A percentile compares a stretch with the other conserved stretches of the same genome.
Evolutionary conservation across 2,113 vertebrate genomes (phyloP).

Genomic region (Poicephalus meyeri): DNA sequence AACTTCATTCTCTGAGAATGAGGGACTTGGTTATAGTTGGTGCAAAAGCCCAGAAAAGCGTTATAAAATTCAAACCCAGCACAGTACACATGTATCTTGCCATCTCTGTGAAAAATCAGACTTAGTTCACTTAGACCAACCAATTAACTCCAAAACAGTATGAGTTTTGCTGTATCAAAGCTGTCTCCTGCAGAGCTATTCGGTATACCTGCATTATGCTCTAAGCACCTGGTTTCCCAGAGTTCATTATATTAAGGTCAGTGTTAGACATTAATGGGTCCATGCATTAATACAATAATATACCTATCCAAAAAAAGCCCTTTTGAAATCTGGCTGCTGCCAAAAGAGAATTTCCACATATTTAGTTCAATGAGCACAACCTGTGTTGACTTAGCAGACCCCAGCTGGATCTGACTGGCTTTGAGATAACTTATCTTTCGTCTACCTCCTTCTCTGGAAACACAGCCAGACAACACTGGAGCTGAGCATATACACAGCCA

Average conservation of each 20-base stretch:
- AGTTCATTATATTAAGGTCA: background rate
- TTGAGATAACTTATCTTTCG: background rate
- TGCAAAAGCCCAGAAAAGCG: background rate
- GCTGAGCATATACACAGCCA: background rate
- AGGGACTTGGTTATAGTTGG: background rate
- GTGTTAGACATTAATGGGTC: background rate
- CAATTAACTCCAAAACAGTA: background rate
- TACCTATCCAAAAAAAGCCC: background rate
- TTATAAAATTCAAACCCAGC: background rate
- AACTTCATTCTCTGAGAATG: background rate
- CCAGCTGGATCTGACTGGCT: background rate
- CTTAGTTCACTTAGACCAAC: background rate
- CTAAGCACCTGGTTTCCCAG: background rate
- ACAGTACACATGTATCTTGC: background rate
- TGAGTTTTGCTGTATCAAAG: background rate
- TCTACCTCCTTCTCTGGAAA: background rate
- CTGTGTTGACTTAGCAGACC: background rate
- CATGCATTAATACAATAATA: background rate
- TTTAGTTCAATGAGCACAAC: background rate
- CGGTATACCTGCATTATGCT: background rate
- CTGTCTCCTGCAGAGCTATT: background rate
- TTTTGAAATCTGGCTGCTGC: background rate
- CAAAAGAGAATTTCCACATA: background rate
- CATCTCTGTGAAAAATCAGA: background rate
- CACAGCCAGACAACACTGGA: background rate